Evolutionary conservation across 2,888 invertebrate species (phyloP).

Genomic region (Lasioglossum villosulum): DNA sequence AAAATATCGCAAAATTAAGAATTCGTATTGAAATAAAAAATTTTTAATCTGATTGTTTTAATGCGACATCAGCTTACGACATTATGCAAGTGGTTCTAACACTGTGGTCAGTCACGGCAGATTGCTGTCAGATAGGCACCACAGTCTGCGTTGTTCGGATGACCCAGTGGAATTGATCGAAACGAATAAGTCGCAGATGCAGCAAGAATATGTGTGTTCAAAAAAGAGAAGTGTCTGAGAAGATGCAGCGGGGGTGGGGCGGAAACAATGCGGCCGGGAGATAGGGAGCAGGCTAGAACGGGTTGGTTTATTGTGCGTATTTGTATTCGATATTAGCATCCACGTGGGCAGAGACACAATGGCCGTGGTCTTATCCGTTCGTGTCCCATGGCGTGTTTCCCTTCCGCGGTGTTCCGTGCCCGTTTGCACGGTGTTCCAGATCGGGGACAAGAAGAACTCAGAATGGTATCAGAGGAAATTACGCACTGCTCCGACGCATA

Average conservation of each 20-base stretch:
- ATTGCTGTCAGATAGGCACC: neutral
- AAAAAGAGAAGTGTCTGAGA: conserved; percentile 24
- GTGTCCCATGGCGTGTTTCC: conserved; percentile 64
- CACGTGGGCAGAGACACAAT: conserved; percentile 81
- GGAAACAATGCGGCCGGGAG: conserved; percentile 61
- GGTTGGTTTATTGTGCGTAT: conserved; percentile 74
- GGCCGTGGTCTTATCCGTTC: conserved; percentile 71
- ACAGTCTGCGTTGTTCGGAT: neutral
- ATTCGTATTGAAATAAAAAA: no score
- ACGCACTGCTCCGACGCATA: conserved; percentile 60
- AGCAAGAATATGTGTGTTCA: conserved; percentile 18
- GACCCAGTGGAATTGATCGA: neutral
- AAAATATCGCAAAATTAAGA: no score
- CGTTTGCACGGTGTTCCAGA: conserved; percentile 51
- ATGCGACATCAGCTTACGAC: no score
- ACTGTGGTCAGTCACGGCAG: neutral
- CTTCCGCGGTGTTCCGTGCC: conserved; percentile 49
- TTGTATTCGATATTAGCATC: conserved; percentile 78
- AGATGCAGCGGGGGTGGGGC: conserved; percentile 34
- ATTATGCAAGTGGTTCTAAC: no score
- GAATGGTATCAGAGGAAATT: conserved; percentile 58
- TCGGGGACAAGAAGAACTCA: conserved; percentile 39
- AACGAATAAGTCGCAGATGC: conserved; percentile 8
- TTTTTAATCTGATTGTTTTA: no score
- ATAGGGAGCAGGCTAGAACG: conserved; percentile 59